These are phyloP conservation scores for Leucoraja ocellata DNA, from an alignment of 2,797 vertebrate genomes.

Conservation along the genomic window DNA sequence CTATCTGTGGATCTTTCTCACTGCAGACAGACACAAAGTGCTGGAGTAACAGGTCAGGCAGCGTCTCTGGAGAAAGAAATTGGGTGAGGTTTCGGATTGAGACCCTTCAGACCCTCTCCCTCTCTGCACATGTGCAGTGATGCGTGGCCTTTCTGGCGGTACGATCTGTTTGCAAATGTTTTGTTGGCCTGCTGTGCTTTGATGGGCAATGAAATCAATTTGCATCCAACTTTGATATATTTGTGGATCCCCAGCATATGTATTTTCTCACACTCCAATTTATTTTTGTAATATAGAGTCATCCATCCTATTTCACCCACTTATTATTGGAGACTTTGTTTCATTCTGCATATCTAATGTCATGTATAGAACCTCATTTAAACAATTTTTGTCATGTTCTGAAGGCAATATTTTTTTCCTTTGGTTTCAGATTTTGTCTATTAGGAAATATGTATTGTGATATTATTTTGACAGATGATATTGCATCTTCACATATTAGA, in stretches of 20 bases:
- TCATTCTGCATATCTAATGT: background rate
- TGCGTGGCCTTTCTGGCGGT: background rate
- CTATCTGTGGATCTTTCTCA: background rate
- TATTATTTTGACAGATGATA: background rate
- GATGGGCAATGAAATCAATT: background rate
- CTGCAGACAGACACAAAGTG: no score
- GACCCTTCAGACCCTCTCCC: no score
- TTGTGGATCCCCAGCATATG: background rate
- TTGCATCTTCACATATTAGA: background rate
- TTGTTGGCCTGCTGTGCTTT: background rate
- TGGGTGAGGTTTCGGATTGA: no score
- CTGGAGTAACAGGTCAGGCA: no score
- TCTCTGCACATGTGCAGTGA: background rate
- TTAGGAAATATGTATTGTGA: background rate
- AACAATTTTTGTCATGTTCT: constrained; percentile 15
- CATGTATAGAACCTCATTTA: background rate
- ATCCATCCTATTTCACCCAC: background rate
- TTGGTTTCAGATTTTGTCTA: background rate
- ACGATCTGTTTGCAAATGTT: constrained; percentile 1
- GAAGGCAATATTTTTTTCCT: background rate
- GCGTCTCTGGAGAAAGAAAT: no score
- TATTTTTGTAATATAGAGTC: background rate
- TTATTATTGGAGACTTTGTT: background rate
- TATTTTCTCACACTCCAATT: constrained; percentile 12
- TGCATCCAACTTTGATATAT: constrained; percentile 9